Evolutionary conservation across 2,888 invertebrate genomes (phyloP).

Genomic region (Ophion slaviceki): DNA sequence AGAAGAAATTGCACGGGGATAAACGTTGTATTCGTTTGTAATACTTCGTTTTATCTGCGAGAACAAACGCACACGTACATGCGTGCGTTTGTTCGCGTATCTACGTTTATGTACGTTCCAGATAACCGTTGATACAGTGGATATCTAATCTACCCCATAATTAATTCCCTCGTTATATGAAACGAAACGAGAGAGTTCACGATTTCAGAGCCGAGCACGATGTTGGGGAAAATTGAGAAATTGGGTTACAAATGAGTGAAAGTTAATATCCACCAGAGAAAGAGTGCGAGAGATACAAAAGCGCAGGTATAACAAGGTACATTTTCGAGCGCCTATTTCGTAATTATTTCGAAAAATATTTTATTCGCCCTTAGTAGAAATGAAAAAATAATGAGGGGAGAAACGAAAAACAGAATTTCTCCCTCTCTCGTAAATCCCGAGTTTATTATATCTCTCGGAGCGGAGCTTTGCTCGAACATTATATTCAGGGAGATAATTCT

Average conservation of each 20-base stretch:
- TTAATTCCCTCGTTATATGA: conserved; percentile 37
- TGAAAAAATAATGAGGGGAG: background rate
- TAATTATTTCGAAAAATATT: conserved; percentile 29
- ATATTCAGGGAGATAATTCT: conserved; percentile 41
- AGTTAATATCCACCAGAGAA: conserved; percentile 30
- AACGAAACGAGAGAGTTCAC: conserved; percentile 32
- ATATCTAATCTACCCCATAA: conserved; percentile 35
- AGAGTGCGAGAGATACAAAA: conserved; percentile 18
- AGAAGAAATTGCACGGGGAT: background rate
- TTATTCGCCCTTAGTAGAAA: background rate
- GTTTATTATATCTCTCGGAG: conserved; percentile 29
- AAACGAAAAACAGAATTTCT: background rate
- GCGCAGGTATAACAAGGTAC: conserved; percentile 14
- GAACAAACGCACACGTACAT: too few species aligned
- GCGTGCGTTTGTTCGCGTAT: too few species aligned
- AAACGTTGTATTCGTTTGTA: conserved; percentile 13
- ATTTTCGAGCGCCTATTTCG: conserved; percentile 38
- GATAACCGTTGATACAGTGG: conserved; percentile 40
- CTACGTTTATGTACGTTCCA: conserved; percentile 23
- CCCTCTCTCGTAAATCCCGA: background rate
- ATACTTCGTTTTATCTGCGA: background rate
- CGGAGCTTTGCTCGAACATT: conserved; percentile 7
- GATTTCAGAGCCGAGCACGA: conserved; percentile 18
- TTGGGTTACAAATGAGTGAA: conserved; percentile 62
- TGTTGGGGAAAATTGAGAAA: conserved; percentile 38